Base-by-base conservation (phyloP, 2,888 invertebrate species). In the Apamea monoglypha region DNA sequence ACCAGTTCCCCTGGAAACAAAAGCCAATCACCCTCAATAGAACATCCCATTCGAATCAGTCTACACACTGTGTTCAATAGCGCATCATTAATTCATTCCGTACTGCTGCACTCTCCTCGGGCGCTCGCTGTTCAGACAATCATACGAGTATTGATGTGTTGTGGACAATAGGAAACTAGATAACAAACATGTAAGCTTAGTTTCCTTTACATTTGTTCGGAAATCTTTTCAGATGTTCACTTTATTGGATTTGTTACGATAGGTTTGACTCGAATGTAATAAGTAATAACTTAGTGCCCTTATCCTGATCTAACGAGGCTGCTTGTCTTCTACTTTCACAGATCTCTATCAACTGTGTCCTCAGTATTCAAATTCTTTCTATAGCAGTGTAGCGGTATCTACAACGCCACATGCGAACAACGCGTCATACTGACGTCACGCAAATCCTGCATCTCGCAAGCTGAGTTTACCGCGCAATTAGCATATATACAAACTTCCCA, bases 31-130 rank as follows among this genome's bases (percentile, higher is more conserved):
- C 12, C 14, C 18, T 18, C 56, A 74, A 53, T 68, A 25, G 32
- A 67, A 63, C 44, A 36, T n/a, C 47, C 18, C 25, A 63, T 63
- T 76, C 25, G 32, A 61, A 56, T 14, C 29, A n/a, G 12, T 47
- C 5, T 18, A 25, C 16, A 18, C 25, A 66, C 16, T 40, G 18
- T 36, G 64, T 77, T 47, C 59, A 70, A 16, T 12, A 59, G 78
- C 8, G 64, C 47, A 69, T 70, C 50, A 84, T 44, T 66, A 56
- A 84, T 70, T 70, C 32, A 70, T 84, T 81, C 78, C 79, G 36
- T 18, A 64, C 64, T 44, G 50, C 47, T 81, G 78, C 69, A 84
- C 64, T 64, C n/a, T 56, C 32, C 61, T 21, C 61, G 21, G 18
- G 2, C 18, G 56, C 16, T 47, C 83, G 50, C 7, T 8, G 6